Conservation (phyloP, 2,113 vertebrate species). For the Elaphurus davidianus region DNA sequence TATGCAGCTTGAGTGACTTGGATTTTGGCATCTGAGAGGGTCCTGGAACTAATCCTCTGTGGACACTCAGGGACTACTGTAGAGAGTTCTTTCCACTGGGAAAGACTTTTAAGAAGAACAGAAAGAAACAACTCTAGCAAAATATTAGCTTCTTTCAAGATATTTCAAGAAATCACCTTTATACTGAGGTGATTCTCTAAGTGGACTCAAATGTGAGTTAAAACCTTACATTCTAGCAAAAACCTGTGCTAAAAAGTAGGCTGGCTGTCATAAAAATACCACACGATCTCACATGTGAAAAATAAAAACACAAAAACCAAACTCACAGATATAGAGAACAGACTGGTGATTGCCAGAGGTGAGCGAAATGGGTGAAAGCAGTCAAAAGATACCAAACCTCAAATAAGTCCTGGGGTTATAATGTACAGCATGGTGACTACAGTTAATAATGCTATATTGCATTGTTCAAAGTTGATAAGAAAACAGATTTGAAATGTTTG, state of each 20-base stretch:
- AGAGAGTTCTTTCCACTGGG: not conserved
- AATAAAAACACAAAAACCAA: not conserved
- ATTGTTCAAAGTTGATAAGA: not conserved
- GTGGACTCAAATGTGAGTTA: not conserved
- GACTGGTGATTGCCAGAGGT: not conserved
- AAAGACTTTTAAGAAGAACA: not conserved
- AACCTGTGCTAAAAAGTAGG: not conserved
- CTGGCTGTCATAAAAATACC: not conserved
- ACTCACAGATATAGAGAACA: not conserved
- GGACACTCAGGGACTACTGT: not conserved
- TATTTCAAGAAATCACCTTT: conserved; percentile 9
- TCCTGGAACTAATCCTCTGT: not conserved
- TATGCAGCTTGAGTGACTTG: not conserved
- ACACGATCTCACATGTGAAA: not conserved
- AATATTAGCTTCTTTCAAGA: conserved; percentile 1
- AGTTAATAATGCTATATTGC: not conserved
- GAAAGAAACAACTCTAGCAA: conserved; percentile 25
- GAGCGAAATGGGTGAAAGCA: not conserved
- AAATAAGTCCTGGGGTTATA: not conserved
- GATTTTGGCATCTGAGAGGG: not conserved
- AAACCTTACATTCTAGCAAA: not conserved
- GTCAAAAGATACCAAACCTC: not conserved
- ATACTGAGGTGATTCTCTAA: not conserved
- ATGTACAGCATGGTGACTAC: not conserved
- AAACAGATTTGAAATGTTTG: not conserved